Base-by-base conservation (phyloP, 1,140 invertebrate species). In the Drosophila murphyi region DNA sequence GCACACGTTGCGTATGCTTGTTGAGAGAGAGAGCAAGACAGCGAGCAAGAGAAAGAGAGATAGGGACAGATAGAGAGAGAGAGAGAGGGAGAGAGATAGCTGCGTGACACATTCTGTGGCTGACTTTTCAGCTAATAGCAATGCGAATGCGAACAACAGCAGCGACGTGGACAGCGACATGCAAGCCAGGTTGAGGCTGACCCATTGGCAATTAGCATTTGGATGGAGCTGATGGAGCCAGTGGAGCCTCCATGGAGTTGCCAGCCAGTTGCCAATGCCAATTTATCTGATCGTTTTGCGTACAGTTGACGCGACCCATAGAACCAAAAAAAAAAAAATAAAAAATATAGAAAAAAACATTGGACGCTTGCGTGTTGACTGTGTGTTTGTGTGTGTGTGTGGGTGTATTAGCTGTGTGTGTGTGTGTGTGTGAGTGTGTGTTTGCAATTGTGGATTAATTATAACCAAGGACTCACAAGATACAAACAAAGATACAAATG, bases 361-460 rank as follows among this genome's bases (percentile, higher is more conserved):
- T 54, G 37, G 45, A 72, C 43, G 72, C 82, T 82, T 79, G 78
- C 71, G 80, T 73, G 71, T 51, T 59, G 39, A 52, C 34, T 45
- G 12, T 31, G 55, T 20, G 20, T 20, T 20, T 20, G 20, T 20
- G 20, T 20, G 20, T 20, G 20, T 20, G 35, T 56, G 20, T 31
- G 7, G 39, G 39, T 41, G 39, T 41, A 41, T 41, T 41, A 41
- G 39, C n/a, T 50, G 28, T 47, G 52, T 69, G 39, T 69, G 20
- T 43, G 50, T 41, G 41, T 57, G 35, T 74, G 43, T 56, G 35
- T 51, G 43, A 78, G 7, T 56, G 35, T 82, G 47, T 86, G 59
- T 82, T 72, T 87, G 82, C 86, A 87, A 87, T 87, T 87, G 80
- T 88, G 83, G 72, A 79, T 82, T 87, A 88, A 82, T 87, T 88